Evolutionary conservation across 1,140 invertebrate species (phyloP).

Genomic region (Rhyacophila brunnea): DNA sequence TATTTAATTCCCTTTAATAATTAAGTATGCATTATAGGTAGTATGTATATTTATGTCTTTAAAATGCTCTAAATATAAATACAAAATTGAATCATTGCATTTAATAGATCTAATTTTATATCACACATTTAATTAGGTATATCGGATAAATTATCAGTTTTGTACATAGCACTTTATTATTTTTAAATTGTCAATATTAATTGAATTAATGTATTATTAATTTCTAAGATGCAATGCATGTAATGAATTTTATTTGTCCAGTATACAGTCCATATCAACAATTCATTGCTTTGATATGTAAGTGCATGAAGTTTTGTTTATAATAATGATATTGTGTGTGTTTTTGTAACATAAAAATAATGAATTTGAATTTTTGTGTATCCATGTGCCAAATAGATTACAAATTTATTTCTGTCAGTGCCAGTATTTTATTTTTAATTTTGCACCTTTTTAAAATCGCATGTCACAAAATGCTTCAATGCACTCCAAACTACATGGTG

Average conservation of each 20-base stretch:
- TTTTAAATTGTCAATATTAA: not conserved
- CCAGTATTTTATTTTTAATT: slow-evolving; percentile 24
- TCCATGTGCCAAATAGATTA: slow-evolving; percentile 30
- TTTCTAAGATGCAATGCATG: not conserved
- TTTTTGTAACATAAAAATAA: slow-evolving; percentile 18
- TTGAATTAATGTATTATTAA: not conserved
- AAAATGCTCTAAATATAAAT: not conserved
- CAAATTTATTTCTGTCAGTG: slow-evolving; percentile 22
- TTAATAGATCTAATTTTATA: not conserved
- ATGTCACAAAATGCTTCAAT: slow-evolving; percentile 18
- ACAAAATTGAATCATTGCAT: not conserved
- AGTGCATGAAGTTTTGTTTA: slow-evolving; percentile 32
- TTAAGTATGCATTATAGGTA: too few relatives aligned
- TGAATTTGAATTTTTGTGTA: slow-evolving; percentile 11
- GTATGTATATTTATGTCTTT: too few relatives aligned
- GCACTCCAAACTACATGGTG: slow-evolving; percentile 2
- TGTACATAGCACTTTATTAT: not conserved
- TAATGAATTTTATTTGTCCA: slow-evolving; percentile 18
- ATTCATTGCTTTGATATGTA: slow-evolving; percentile 34
- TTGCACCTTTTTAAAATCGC: slow-evolving; percentile 15
- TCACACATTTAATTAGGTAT: not conserved
- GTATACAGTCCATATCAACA: slow-evolving; percentile 28
- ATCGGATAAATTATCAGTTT: not conserved
- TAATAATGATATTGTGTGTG: slow-evolving; percentile 24
- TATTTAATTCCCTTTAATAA: too few relatives aligned